These are phyloP conservation scores for Rousettus leschenaultii DNA, from an alignment of 2,113 vertebrate genomes.

Conservation along the genomic window DNA sequence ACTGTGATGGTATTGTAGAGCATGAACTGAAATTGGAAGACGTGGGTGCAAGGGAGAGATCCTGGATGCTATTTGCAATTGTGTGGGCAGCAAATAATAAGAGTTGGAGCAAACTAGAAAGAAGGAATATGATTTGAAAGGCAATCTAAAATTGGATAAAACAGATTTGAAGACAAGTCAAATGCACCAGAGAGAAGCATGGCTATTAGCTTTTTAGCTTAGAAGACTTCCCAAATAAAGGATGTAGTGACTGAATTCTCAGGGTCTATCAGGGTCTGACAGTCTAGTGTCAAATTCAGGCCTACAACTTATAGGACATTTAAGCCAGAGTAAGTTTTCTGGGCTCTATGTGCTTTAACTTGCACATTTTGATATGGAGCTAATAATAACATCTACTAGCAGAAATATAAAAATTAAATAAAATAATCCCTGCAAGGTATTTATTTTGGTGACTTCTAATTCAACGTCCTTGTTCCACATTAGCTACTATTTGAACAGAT, in stretches of 20 bases:
- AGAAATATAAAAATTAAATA: not conserved
- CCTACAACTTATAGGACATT: not conserved
- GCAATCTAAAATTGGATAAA: not conserved
- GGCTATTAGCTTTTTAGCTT: not conserved
- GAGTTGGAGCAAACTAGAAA: not conserved
- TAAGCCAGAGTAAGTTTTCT: not conserved
- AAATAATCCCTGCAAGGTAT: not conserved
- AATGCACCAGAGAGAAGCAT: not conserved
- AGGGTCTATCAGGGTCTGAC: rapidly evolving
- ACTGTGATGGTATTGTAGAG: not conserved
- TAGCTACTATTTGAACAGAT: not conserved
- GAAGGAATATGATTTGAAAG: not conserved
- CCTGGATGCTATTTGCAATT: not conserved
- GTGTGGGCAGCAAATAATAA: not conserved
- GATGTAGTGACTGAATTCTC: not conserved
- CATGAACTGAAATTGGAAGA: not conserved
- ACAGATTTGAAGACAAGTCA: not conserved
- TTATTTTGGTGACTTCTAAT: not conserved
- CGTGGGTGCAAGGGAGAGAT: not conserved
- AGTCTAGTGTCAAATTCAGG: not conserved
- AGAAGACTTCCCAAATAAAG: not conserved
- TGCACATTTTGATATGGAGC: not conserved
- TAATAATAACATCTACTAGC: not conserved
- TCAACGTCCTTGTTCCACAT: not conserved
- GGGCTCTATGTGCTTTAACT: not conserved